Conservation (phyloP, 2,113 vertebrate species). For the Pelmatolapia mariae region DNA sequence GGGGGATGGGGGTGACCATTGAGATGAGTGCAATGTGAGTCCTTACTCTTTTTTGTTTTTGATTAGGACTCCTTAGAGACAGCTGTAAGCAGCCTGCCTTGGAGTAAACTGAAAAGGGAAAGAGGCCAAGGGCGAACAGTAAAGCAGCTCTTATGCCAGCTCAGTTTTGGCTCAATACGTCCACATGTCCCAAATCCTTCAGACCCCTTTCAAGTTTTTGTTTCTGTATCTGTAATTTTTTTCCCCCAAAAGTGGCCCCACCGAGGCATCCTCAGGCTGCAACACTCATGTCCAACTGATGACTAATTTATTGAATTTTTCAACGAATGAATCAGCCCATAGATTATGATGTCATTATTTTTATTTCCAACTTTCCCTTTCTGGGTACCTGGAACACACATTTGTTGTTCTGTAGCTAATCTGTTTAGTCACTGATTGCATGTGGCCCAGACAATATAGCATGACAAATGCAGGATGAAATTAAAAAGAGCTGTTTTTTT, state of each 20-base stretch:
- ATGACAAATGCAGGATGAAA: slow-evolving; percentile 6
- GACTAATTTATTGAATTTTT: slow-evolving; percentile 4
- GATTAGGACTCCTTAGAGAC: slow-evolving; percentile 28
- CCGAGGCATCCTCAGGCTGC: background rate
- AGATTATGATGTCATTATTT: slow-evolving; percentile 23
- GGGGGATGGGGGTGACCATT: background rate
- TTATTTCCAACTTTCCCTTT: slow-evolving; percentile 5
- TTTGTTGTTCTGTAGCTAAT: slow-evolving; percentile 12
- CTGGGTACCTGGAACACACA: background rate
- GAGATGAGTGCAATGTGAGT: background rate
- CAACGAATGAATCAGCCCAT: background rate
- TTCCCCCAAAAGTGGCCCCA: background rate
- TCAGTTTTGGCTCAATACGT: background rate
- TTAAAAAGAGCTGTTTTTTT: background rate
- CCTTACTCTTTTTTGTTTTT: slow-evolving; percentile 18
- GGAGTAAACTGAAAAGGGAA: background rate
- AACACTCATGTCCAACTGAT: slow-evolving; percentile 7
- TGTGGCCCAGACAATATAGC: slow-evolving; percentile 6
- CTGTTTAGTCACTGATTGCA: slow-evolving; percentile 22
- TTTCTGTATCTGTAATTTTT: background rate
- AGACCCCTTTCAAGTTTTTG: background rate
- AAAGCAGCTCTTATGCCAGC: background rate
- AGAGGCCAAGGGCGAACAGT: background rate
- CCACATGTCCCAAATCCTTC: background rate
- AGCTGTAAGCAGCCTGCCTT: background rate